Evolutionary conservation across 2,113 vertebrate genomes (phyloP).

Genomic region (Melanerpes aurifrons): DNA sequence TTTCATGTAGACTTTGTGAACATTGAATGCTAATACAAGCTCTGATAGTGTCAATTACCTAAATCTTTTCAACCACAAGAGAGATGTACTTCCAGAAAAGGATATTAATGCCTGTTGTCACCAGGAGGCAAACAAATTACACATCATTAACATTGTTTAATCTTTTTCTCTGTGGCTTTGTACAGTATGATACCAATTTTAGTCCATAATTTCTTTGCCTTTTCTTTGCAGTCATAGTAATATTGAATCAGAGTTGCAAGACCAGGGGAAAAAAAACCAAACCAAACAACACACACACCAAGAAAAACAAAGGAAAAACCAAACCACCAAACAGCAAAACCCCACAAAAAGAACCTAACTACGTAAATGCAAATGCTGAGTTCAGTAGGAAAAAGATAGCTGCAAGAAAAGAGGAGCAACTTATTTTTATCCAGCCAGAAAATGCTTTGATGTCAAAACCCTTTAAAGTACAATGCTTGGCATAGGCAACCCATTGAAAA

Average conservation of each 20-base stretch:
- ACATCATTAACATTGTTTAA: conserved; percentile 32
- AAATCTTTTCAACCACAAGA: conserved; percentile 6
- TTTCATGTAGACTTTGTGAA: not conserved
- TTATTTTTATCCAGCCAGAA: not conserved
- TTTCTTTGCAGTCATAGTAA: not conserved
- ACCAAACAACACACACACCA: not conserved
- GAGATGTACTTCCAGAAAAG: not conserved
- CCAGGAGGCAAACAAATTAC: conserved; percentile 19
- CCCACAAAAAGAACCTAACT: no score
- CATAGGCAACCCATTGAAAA: not conserved
- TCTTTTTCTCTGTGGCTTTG: conserved; percentile 27
- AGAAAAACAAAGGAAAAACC: not conserved
- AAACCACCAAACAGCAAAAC: not conserved
- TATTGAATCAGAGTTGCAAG: not conserved
- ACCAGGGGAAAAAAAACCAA: not conserved
- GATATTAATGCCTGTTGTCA: not conserved
- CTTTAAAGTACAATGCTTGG: not conserved
- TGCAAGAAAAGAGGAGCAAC: not conserved
- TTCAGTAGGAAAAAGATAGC: not conserved
- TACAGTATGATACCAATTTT: conserved; percentile 3
- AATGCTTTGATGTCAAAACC: not conserved
- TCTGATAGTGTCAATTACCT: not conserved
- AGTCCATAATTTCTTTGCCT: not conserved
- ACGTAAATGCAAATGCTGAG: not conserved
- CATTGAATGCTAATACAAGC: not conserved